These are phyloP conservation scores for Hirtodrosophila cameraria DNA, from an alignment of 2,888 invertebrate species.

Conservation along the genomic window DNA sequence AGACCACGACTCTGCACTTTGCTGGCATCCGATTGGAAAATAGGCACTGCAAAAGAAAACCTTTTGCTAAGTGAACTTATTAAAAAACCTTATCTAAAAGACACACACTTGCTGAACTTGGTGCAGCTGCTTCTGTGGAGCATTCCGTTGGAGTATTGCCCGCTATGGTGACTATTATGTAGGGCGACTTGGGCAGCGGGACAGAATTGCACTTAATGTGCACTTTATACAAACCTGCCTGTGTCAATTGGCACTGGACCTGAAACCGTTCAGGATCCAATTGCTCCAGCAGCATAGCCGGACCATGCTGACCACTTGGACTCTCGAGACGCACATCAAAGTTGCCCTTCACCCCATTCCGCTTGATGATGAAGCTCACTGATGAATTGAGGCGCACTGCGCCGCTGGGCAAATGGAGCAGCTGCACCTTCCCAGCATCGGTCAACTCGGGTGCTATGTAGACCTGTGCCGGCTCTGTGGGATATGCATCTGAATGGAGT, in stretches of 20 bases:
- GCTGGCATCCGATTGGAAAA: conserved; percentile 78
- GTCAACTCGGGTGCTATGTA: conserved; percentile 82
- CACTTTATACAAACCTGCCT: conserved; percentile 81
- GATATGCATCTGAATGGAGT: conserved; percentile 75
- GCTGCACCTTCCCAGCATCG: conserved; percentile 79
- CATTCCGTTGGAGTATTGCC: conserved; percentile 39
- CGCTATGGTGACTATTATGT: conserved; percentile 80
- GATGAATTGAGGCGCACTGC: conserved; percentile 73
- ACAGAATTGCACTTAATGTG: conserved; percentile 83
- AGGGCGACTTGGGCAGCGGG: conserved; percentile 79
- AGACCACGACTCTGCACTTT: conserved; percentile 79
- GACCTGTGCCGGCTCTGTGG: conserved; percentile 70
- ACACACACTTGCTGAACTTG: conserved; percentile 19
- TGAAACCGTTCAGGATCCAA: conserved; percentile 81
- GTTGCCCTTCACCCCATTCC: conserved; percentile 82
- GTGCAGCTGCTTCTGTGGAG: not conserved
- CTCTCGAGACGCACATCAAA: conserved; percentile 82
- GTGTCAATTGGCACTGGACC: conserved; percentile 66
- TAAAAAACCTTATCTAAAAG: too few species aligned
- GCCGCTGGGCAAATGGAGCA: conserved; percentile 82
- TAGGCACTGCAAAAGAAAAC: conserved; percentile 57
- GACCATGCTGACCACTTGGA: conserved; percentile 70
- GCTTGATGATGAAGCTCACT: conserved; percentile 78
- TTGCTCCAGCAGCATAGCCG: conserved; percentile 67
- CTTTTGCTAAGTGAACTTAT: too few species aligned